Evolutionary conservation across 2,113 vertebrate genomes (phyloP).

Genomic region (Larimichthys polyactis): DNA sequence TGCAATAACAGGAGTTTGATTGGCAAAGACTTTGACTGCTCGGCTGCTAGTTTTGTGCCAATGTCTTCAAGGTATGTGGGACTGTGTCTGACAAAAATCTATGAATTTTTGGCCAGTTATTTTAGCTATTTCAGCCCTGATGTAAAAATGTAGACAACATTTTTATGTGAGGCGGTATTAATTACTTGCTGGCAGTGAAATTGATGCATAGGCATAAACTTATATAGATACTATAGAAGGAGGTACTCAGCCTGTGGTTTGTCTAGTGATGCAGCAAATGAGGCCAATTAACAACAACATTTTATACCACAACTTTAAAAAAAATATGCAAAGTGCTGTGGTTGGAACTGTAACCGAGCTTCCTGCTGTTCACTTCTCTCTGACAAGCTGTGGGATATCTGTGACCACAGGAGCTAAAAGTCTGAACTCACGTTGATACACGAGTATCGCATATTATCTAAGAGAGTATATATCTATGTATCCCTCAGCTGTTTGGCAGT

Average conservation of each 20-base stretch:
- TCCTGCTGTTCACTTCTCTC: background rate
- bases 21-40: slow-evolving; percentile 26
- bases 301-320: background rate
- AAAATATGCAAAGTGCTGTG: background rate
- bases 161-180: background rate
- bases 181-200: background rate
- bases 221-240: background rate
- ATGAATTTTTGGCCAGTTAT: background rate
- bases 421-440: background rate
- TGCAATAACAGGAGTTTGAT: slow-evolving; percentile 55
- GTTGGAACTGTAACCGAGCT: background rate
- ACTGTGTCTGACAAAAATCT: background rate
- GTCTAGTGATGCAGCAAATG: background rate
- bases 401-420: background rate
- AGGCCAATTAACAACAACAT: background rate
- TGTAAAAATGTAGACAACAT: slow-evolving; percentile 2
- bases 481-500: background rate
- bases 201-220: background rate
- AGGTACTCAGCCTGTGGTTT: background rate
- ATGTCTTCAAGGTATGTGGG: background rate
- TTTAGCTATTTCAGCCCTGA: slow-evolving; percentile 3
- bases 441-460: background rate
- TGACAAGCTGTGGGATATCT: background rate
- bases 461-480: background rate
- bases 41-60: slow-evolving; percentile 23